These are phyloP conservation scores for Rhingia campestris DNA, from an alignment of 2,888 invertebrate species.

Conservation along the genomic window DNA sequence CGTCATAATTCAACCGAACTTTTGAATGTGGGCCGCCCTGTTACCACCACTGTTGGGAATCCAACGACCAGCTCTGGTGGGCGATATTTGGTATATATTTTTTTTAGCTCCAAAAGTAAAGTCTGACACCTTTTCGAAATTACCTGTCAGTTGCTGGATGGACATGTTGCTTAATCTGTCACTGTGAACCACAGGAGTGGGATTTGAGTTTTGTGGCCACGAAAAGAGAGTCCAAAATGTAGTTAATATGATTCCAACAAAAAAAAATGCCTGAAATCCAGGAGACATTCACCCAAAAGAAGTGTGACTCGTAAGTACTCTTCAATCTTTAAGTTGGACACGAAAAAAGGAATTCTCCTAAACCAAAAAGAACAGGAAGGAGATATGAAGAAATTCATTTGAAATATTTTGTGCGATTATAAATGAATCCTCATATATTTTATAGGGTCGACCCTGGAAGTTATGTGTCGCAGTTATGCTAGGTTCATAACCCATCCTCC, in stretches of 20 bases:
- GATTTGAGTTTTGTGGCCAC: constrained; percentile 4
- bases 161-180: constrained; percentile 49
- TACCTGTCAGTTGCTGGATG: constrained; percentile 28
- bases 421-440: constrained; percentile 52
- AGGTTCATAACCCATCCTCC: not conserved
- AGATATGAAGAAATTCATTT: constrained; percentile 44
- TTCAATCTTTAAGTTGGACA: too few species aligned
- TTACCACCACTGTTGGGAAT: not conserved
- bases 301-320: not conserved
- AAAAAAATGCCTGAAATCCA: too few species aligned
- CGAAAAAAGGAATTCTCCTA: too few species aligned
- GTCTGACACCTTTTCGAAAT: constrained; percentile 39
- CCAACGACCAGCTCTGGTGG: constrained; percentile 11
- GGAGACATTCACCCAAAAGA: not conserved
- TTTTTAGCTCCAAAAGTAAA: constrained; percentile 4
- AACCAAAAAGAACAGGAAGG: not conserved
- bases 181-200: constrained; percentile 7
- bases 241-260: not conserved
- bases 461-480: not conserved
- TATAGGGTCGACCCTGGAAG: not conserved
- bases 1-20: constrained; percentile 8
- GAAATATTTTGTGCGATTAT: constrained; percentile 47
- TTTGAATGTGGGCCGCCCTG: constrained; percentile 15
- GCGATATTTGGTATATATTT: not conserved
- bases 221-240: not conserved